Percentiles rank a stretch among this genome's conserved stretches.
These are phyloP conservation scores for Zygothrica quintamaculata DNA, from an alignment of 2,888 invertebrate species.

Conservation along the genomic window DNA sequence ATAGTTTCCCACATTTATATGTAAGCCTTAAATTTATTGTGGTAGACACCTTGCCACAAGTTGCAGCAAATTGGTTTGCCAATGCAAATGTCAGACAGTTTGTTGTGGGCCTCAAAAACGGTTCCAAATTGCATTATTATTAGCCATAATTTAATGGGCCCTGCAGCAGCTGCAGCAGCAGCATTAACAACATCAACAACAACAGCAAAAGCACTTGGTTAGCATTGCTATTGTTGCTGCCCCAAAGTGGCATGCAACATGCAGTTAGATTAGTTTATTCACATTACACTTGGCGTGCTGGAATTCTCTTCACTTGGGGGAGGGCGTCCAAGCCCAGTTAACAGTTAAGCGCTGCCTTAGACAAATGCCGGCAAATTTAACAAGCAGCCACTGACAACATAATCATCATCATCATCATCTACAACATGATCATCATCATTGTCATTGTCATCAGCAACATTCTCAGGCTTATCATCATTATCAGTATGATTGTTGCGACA, in stretches of 20 bases:
- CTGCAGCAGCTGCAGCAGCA: slow-evolving; percentile 46
- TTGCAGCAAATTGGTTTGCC: slow-evolving; percentile 33
- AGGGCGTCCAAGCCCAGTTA: slow-evolving; percentile 53
- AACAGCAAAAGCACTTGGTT: too few relatives aligned
- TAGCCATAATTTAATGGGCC: slow-evolving; percentile 68
- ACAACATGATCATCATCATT: slow-evolving; percentile 5
- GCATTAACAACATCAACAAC: too few relatives aligned
- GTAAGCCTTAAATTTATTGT: too few relatives aligned
- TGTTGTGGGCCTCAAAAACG: slow-evolving; percentile 26
- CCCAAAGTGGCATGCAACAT: slow-evolving; percentile 69
- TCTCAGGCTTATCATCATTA: slow-evolving; percentile 21
- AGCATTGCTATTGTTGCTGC: slow-evolving; percentile 27
- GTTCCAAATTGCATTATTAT: slow-evolving; percentile 63
- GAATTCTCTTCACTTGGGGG: slow-evolving; percentile 60
- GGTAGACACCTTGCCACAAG: slow-evolving; percentile 44
- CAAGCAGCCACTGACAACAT: slow-evolving; percentile 37
- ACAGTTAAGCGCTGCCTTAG: slow-evolving; percentile 49
- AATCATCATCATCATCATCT: slow-evolving; percentile 4
- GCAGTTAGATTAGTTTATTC: slow-evolving; percentile 67
- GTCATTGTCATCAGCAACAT: too few relatives aligned
- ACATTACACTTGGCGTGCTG: slow-evolving; percentile 62
- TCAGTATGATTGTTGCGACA: slow-evolving; percentile 56
- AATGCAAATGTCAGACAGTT: slow-evolving; percentile 59
- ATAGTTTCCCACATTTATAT: slow-evolving; percentile 5
- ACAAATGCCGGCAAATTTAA: slow-evolving; percentile 66